Base-by-base conservation (phyloP, 2,888 invertebrate species). In the Herminia tarsipennalis region DNA sequence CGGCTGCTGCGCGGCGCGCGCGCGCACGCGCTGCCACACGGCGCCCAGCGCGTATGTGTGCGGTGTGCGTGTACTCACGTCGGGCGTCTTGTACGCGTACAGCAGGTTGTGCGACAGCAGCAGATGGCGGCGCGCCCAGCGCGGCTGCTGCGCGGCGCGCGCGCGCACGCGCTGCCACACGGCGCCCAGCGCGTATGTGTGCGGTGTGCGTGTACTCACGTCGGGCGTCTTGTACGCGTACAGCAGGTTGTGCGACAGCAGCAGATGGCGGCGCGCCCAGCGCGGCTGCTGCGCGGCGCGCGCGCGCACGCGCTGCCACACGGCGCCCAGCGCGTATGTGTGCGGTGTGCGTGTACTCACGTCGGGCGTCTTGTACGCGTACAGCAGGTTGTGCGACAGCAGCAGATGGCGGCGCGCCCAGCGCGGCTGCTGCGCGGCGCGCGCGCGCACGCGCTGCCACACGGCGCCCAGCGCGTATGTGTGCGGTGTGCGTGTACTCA, bases 91-190 rank as follows among this genome's bases (percentile, higher is more conserved):
- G 74, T 77, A 88, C 2, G 86, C 87, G 77, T 84, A 84, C n/a
- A 87, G 82, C 75, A 79, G 66, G 75, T 72, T 71, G 76, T 83
- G 81, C 54, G 80, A 68, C 37, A 88, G 81, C 78, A 86, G 76
- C 75, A 86, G 78, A 52, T 76, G 72, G 3, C 86, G 74, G 16
- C 71, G 73, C 55, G 79, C 81, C 86, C 87, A 86, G 66, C 81
- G 81, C 66, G 71, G 59, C 48, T 34, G 37, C 41, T 24, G 40
- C 12, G 55, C 3, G 33, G 14, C 43, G 12, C 73, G 58, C 38
- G 70, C 72, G 0, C 76, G 75, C 67, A 78, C 78, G 4, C 80
- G 73, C 72, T 83, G 80, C 77, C 78, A 78, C 70, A 75, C 78
- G 51, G 32, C 53, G 20, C 45, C 27, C 45, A 5, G 20, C 5